A percentile compares a stretch with the other conserved stretches of the same genome.
Conservation (phyloP, 37 sponge, comb jelly and placozoan genomes). For the Theonella swinhoei region DNA sequence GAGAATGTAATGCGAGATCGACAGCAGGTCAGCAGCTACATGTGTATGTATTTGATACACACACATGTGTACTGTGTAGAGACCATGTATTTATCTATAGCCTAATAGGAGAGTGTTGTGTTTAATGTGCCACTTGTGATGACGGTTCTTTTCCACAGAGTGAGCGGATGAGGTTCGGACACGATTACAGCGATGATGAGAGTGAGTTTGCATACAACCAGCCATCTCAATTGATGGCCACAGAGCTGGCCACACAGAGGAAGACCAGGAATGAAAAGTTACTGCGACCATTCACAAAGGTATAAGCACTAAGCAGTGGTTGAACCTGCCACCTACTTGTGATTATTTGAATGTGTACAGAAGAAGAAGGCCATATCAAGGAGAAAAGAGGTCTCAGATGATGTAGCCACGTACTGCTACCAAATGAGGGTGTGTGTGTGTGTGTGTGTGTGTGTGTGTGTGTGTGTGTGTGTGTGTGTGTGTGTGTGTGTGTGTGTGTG, state of each 20-base stretch:
- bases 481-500: not conserved
- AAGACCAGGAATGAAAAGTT: not conserved
- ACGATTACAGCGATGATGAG: slow-evolving; percentile 58
- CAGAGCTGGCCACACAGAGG: slow-evolving; percentile 4
- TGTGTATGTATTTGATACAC: not conserved
- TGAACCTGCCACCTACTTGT: not conserved
- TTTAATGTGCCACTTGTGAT: not conserved
- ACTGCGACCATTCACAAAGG: not conserved
- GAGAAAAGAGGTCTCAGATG: slow-evolving; percentile 50
- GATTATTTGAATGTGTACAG: not conserved
- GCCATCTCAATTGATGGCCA: slow-evolving; percentile 33
- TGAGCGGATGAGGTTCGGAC: slow-evolving; percentile 28
- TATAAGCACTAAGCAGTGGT: not conserved
- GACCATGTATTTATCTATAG: slow-evolving; percentile 8
- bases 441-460: not conserved
- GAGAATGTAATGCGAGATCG: slow-evolving; percentile 42
- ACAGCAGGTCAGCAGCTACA: slow-evolving; percentile 33
- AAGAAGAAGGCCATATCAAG: slow-evolving; percentile 57
- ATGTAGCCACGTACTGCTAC: slow-evolving; percentile 47
- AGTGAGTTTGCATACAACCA: not conserved
- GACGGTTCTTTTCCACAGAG: slow-evolving; percentile 8
- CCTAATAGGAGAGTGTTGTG: no score
- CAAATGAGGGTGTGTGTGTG: slow-evolving; percentile 57
- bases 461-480: not conserved
- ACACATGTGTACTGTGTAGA: not conserved